Conservation (phyloP, 2,113 vertebrate genomes). For the Callithrix jacchus region DNA sequence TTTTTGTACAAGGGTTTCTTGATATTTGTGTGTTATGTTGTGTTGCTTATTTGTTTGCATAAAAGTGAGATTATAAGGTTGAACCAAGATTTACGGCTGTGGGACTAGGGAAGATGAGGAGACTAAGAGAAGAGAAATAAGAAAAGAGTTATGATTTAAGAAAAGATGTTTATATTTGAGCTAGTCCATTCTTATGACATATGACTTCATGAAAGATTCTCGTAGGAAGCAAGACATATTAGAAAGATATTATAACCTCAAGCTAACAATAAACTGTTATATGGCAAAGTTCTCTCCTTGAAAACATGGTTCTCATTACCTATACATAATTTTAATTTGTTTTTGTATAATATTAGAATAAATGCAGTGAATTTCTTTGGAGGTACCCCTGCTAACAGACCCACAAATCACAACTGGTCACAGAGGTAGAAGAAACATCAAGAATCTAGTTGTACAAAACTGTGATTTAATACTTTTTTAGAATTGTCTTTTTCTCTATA, state of each 20-base stretch:
- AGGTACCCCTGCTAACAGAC: not conserved
- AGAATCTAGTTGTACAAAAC: not conserved
- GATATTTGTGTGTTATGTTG: not conserved
- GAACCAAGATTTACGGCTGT: not conserved
- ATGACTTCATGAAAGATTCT: constrained; percentile 25
- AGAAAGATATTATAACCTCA: constrained; percentile 4
- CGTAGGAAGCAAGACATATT: not conserved
- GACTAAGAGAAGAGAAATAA: not conserved
- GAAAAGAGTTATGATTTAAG: not conserved
- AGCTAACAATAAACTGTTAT: constrained; percentile 35
- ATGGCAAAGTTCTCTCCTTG: not conserved
- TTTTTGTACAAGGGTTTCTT: not conserved
- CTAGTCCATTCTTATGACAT: not conserved
- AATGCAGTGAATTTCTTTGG: not conserved
- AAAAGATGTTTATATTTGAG: not conserved
- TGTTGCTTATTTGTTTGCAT: not conserved
- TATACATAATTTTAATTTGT: not conserved
- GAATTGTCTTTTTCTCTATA: not conserved
- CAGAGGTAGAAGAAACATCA: not conserved
- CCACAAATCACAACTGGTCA: constrained; percentile 13
- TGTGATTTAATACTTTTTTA: not conserved
- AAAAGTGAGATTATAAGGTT: not conserved
- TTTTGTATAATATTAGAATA: constrained; percentile 37
- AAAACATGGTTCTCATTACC: not conserved
- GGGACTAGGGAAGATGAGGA: not conserved